These are phyloP conservation scores for Papilio demoleus DNA, from an alignment of 2,888 invertebrate species.

Conservation along the genomic window DNA sequence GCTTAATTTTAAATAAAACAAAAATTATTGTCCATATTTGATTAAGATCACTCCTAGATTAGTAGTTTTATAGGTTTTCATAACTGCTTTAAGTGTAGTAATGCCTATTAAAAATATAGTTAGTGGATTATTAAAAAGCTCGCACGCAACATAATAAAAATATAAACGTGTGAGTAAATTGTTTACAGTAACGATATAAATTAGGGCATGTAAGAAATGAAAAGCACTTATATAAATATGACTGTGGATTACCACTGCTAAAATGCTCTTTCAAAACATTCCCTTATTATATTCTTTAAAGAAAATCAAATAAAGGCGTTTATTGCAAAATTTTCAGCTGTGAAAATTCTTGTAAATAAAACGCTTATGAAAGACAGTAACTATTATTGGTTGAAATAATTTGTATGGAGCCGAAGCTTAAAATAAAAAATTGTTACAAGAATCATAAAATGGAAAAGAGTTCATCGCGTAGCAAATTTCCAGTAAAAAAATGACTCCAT, in stretches of 20 bases:
- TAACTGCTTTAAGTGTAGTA: background rate
- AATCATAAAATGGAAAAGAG: background rate
- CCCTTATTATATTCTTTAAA: background rate
- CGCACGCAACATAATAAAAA: slow-evolving; percentile 3
- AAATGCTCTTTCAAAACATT: background rate
- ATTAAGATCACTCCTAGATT: too few relatives aligned
- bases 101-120: background rate
- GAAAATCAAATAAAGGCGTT: background rate
- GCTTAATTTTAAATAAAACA: too few relatives aligned
- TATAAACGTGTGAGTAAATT: background rate
- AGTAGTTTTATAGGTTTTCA: too few relatives aligned
- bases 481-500: background rate
- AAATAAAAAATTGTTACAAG: background rate
- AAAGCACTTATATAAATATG: too few relatives aligned
- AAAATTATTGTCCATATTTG: too few relatives aligned
- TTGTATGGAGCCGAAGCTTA: background rate
- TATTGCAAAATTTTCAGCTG: background rate
- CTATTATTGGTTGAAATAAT: background rate
- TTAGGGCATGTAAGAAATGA: slow-evolving; percentile 4
- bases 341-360: background rate
- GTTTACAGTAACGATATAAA: background rate
- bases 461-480: background rate
- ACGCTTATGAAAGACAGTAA: background rate
- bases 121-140: background rate
- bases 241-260: too few relatives aligned